Base-by-base conservation (phyloP, 2,797 vertebrate species). In the Serranus cabrilla region DNA sequence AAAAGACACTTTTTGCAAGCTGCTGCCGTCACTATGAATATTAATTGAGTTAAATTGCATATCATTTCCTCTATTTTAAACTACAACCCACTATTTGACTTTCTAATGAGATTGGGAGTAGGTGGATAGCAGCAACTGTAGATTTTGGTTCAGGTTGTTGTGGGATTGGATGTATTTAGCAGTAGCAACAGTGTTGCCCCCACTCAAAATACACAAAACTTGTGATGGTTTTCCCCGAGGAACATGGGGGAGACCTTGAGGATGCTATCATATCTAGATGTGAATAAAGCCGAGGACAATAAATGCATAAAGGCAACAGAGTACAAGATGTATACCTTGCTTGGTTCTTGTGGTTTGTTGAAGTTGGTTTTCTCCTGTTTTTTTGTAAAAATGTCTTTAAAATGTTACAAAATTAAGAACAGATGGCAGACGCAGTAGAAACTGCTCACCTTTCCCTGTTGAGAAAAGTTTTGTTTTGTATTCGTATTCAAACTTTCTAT, bases 31-130 rank as follows among this genome's bases (percentile, higher is more conserved):
- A 7, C 49, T n/a, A 14, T 69, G 34, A 57, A 69, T 63, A 69
- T 23, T 23, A 56, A 62, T 67, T 37, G 47, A 37, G 43, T 47
- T 7, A 16, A 46, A 39, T 68, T 25, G 4, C 14, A 42, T 39
- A 16, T 39, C 18, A 64, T 69, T 20, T 57, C 40, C 11, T 58
- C 39, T 46, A 54, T 70, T 58, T 59, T 10, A 20, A 69, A 51
- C 45, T 37, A 34, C 56, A 71, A 18, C 56, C 50, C 56, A 57
- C 60, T 50, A 40, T 66, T 52, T 76, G 59, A 34, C 59, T 60
- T 12, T 4, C 1, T 37, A 51, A 31, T 9, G 27, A 59, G 23
- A 71, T 42, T 23, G n/a, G 17, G 51, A 57, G 50, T 71, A 56
- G 25, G 49, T 34, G 58, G 42, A 51, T 46, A 50, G 54, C 50